Percentiles rank a stretch among this genome's conserved stretches.
Evolutionary conservation across 2,113 vertebrate species (phyloP).

Genomic region (Gracilinanus agilis): DNA sequence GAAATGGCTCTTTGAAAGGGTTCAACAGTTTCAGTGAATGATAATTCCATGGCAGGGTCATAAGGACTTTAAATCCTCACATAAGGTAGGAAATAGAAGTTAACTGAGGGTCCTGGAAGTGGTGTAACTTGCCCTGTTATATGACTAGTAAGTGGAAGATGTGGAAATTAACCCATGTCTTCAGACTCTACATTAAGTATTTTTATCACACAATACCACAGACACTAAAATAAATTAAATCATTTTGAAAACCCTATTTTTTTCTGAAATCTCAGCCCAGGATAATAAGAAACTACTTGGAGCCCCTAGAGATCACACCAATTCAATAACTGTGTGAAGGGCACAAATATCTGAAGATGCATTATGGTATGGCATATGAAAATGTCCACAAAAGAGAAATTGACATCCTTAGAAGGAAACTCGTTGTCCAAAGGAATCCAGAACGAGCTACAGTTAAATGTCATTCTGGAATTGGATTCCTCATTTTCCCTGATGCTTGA

Average conservation of each 20-base stretch:
- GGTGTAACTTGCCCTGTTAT: neutral
- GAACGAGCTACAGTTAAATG: neutral
- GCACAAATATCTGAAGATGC: neutral
- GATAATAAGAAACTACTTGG: conserved; percentile 9
- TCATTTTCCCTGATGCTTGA: neutral
- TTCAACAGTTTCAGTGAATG: neutral
- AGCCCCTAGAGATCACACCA: conserved; percentile 7
- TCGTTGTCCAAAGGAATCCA: neutral
- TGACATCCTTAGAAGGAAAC: neutral
- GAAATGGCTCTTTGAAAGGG: neutral
- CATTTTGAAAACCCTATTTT: conserved; percentile 23
- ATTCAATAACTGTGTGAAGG: neutral
- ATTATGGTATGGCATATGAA: neutral
- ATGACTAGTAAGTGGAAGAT: neutral
- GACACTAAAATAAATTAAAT: conserved; percentile 13
- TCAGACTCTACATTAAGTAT: neutral
- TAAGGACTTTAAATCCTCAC: neutral
- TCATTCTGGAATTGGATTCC: neutral
- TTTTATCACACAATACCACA: neutral
- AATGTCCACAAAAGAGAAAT: neutral
- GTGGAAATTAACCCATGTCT: neutral
- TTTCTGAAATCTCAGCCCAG: neutral
- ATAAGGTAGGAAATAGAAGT: neutral
- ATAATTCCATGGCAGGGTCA: neutral
- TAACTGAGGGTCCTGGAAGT: neutral